phyloP scores from a whole-genome alignment of 2,888 invertebrate species.

The Prenolepis imparis region DNA sequence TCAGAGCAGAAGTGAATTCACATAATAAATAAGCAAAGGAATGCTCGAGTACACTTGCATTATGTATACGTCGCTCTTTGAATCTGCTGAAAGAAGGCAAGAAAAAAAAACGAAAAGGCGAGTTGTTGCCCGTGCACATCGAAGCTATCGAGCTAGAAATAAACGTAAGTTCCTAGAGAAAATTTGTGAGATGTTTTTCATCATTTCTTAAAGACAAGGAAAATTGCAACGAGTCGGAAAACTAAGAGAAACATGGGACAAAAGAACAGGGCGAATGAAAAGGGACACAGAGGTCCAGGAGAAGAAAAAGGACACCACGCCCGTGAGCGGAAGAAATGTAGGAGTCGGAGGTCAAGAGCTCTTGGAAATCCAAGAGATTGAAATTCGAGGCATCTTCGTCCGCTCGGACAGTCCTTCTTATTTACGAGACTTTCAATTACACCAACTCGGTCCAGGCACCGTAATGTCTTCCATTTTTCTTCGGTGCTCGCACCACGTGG shows the following conservation, averaged over 20 bases:
- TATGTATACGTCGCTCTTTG: not conserved
- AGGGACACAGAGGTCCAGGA: not conserved
- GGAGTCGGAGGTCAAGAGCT: constrained; percentile 68
- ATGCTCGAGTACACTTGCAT: constrained; percentile 53
- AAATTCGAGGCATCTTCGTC: constrained; percentile 67
- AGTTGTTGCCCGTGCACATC: constrained; percentile 53
- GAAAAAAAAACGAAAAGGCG: constrained; percentile 25
- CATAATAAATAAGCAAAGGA: constrained; percentile 55
- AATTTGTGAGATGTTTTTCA: constrained; percentile 60
- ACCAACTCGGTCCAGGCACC: constrained; percentile 36
- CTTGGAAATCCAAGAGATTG: constrained; percentile 69
- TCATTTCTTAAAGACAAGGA: constrained; percentile 50
- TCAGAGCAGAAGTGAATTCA: constrained; percentile 58
- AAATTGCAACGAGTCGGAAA: constrained; percentile 53
- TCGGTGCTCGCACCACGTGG: constrained; percentile 47
- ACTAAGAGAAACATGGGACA: constrained; percentile 45
- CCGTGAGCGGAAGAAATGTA: constrained; percentile 61
- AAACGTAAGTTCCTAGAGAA: constrained; percentile 58
- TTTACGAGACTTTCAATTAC: constrained; percentile 74
- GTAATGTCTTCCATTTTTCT: constrained; percentile 58
- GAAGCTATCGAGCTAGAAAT: constrained; percentile 49
- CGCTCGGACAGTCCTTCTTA: constrained; percentile 65
- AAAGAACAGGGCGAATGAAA: not conserved
- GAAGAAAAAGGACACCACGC: constrained; percentile 14
- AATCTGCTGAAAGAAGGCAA: constrained; percentile 14